Conservation (phyloP, 1,140 invertebrate genomes). For the Aphelenchoides fujianensis region DNA sequence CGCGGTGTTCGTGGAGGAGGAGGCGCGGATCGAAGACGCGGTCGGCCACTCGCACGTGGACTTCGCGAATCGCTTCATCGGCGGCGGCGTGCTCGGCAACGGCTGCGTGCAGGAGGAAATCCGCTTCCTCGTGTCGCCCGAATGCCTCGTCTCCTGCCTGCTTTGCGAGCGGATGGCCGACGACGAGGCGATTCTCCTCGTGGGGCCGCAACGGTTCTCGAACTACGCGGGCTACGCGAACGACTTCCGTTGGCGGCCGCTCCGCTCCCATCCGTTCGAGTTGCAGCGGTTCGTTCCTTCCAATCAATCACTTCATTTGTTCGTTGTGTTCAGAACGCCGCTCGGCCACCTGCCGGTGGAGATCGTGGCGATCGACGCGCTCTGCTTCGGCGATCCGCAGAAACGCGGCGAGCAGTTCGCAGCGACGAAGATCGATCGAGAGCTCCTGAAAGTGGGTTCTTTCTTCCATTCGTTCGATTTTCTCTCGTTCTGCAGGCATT, state of each 20-base stretch:
- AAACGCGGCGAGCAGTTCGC: conserved; percentile 66
- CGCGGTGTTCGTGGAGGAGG: neutral
- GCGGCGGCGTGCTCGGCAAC: conserved; percentile 81
- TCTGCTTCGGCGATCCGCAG: conserved; percentile 67
- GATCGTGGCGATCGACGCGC: conserved; percentile 88
- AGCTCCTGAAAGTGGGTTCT: conserved; percentile 75
- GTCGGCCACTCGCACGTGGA: conserved; percentile 69
- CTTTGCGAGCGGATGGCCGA: conserved; percentile 79
- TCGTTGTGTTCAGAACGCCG: neutral
- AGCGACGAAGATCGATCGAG: conserved; percentile 66
- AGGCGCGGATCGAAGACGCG: conserved; percentile 32
- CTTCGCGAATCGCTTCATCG: conserved; percentile 87
- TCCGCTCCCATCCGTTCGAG: neutral
- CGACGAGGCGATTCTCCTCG: conserved; percentile 81
- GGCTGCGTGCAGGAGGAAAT: conserved; percentile 86
- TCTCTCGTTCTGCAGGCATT: conserved; percentile 69
- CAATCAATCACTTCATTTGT: too few species aligned
- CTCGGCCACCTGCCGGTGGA: conserved; percentile 45
- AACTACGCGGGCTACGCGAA: conserved; percentile 80
- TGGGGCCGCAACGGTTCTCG: conserved; percentile 79
- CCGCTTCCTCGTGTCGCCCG: conserved; percentile 89
- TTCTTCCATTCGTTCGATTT: neutral
- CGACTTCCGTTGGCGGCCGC: conserved; percentile 72
- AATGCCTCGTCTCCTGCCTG: conserved; percentile 80
- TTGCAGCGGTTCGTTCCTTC: neutral